Evolutionary conservation across 2,888 invertebrate genomes (phyloP), one percentile per base, ranked within the genome.

Genomic region (Epirrhoe tristata): DNA sequence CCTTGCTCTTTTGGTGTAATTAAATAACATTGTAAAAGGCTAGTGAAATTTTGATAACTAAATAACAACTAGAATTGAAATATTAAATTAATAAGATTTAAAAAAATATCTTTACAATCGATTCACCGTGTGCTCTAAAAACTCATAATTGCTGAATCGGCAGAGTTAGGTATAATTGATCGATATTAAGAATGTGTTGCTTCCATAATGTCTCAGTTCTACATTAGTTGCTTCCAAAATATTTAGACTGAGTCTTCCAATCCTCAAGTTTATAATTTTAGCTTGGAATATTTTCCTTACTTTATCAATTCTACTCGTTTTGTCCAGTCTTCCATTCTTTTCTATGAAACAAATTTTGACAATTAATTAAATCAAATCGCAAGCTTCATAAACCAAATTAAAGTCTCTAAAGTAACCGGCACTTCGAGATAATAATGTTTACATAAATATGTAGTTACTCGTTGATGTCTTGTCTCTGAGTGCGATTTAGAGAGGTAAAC

Each of bases 41-140:
- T 93, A 93, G 93, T 93, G 93, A 93, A 90, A 88, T 93, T 93
- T 93, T 93, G 89, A 92, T 93, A 93, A 88, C 85, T 87, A 85
- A 88, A 88, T 86, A 89, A 88, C 89, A 88, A 82, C 87, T 93
- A 92, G 88, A 91, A 84, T 87, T 88, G 90, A 87, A 88, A 86
- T 85, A 86, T 83, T 86, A 87, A 88, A 88, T 84, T 84, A 74
- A 81, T 88, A 90, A 86, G 83, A 77, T 87, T 81, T 81, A 83
- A 83, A 83, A 82, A 82, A 52, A 61, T 61, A 60, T 62, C 66
- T 61, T 83, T 76, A 82, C 74, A 79, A 75, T 78, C 77, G 74
- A 81, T 79, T 82, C 67, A 71, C 67, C 51, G 60, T 67, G 66
- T 70, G 66, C 70, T 54, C 58, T 69, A 54, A 62, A 70, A 67